Evolutionary conservation across 2,113 vertebrate species (phyloP), one percentile per base, ranked within the genome.

Genomic region (Anarhynchus alexandrinus): DNA sequence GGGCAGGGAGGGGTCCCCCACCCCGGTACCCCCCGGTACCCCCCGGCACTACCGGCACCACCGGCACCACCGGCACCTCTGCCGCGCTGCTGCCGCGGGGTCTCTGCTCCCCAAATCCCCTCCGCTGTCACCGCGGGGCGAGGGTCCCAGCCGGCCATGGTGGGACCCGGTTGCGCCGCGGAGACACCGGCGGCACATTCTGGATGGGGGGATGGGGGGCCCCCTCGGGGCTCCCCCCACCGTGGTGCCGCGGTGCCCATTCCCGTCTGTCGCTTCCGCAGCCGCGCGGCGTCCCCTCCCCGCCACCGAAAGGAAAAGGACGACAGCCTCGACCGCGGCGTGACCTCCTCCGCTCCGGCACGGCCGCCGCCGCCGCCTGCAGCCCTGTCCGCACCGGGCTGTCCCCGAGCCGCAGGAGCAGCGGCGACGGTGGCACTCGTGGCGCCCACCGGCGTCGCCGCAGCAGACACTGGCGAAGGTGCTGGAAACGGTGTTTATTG

Each of bases 381-480:
- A 32, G 29, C 40, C 40, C 27, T 30, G 27, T 42, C 15, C 9
- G 10, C 18, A 19, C 4, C 4, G 17, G 16, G 38, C 18, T 16
- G 32, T 14, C 40, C 62, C 18, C 19, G 3, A 57, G 62, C 38
- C 22, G 14, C 22, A 34, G 77, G 34, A 13, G 74, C 19, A 6
- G 58, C 15, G 9, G 51, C 3, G 51, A 17, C 4, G 4, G 40
- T 3, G n/a, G n/a, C 29, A 3, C 12, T 34, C 6, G 8, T 5
- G 23, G 66, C 3, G 15, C 27, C 15, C 1, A 3, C 17, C 2
- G 2, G 13, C 4, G 17, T 4, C 8, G 12, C 52, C 52, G 3
- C 1, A 3, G 52, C 64, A 29, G 42, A 22, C 1, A 4, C 22
- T 12, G 64, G 42, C 2, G 34, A 14, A 25, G 27, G 22, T 3